Evolutionary conservation across 2,113 vertebrate genomes (phyloP), one percentile per base, ranked within the genome.

Genomic region (Salvelinus namaycush): DNA sequence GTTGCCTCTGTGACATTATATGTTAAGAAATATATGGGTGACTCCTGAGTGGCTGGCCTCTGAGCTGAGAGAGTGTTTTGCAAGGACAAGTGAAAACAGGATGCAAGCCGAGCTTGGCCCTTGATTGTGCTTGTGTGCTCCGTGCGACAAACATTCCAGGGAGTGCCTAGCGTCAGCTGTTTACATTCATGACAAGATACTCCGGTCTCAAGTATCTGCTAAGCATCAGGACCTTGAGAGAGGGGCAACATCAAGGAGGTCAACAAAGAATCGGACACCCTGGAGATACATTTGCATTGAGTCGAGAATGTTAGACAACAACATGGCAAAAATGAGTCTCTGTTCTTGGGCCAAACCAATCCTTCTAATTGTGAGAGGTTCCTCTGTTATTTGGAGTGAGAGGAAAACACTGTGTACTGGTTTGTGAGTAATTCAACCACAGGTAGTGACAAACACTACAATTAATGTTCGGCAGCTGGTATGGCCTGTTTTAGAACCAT

Each of bases 231-330:
- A 86, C 81, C 87, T 89, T 14, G 31, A 87, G 88, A 86, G 88
- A 86, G 78, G 81, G 91, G 79, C 85, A 84, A 92, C 87, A 89
- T 92, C 87, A 89, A 90, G 82, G 87, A 89, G 88, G 88, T 90
- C 91, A 92, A 90, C 88, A 90, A 89, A 89, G 81, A 88, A 87
- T 75, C 80, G 64, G 86, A 92, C 90, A 91, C 89, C 89, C 83
- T 24, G 79, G 81, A 89, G 89, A 87, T 75, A 88, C 89, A 91
- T 93, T 92, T 91, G 84, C 89, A 92, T 91, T 87, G 87, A 91
- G 87, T 91, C 22, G 83, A 87, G 88, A 92, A 92, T 89, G 84
- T 82, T 77, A 88, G 90, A 76, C 80, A 89, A 82, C 83, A 80
- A 75, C 65, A 1, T 57, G 81, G 82, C 75, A 87, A 76, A 87